Base-by-base conservation (phyloP, 2,113 vertebrate genomes). In the Neopipo cinnamomea region DNA sequence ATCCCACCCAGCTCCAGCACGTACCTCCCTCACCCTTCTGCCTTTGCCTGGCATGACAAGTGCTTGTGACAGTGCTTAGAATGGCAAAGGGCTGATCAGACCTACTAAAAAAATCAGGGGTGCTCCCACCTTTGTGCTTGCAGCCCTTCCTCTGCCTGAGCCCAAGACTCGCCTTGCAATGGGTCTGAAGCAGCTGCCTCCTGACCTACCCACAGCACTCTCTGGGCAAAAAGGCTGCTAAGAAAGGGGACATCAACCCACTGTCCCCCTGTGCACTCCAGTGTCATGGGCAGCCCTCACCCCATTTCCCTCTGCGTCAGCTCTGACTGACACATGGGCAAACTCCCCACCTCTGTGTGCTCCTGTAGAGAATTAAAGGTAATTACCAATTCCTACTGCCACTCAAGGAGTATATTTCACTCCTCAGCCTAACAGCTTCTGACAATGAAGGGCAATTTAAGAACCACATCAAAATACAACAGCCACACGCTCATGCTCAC, bases 351-450 rank as follows among this genome's bases (percentile, higher is more conserved):
- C 81, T 68, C 81, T 1, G 0, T 1, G 0, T 58, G 91, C 39
- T 67, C 67, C 89, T 31, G 75, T 28, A 59, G 75, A 96, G 87
- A 95, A 97, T 88, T 95, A 93, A 52, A 88, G 59, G 83, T 80
- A 88, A 93, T 80, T 89, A 89, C 58, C 49, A 44, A 75, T 84
- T 75, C 76, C 66, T 76, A n/a, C 63, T 12, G 15, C 79, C 79
- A 74, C 75, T 95, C 92, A 37, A 16, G 47, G 71, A 44, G 5
- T 9, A 0, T 31, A 56, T 88, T 90, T 83, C 85, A 67, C 86
- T 90, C 76, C 92, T 93, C 91, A 94, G 66, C 65, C 70, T 95
- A 96, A 96, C 80, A 95, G 76, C 66, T 93, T 95, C 88, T 92
- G 88, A 93, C 95, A 96, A 95, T 4, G 85, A 94, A 94, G 83